phyloP scores from a whole-genome alignment of 2,797 vertebrate species.

The Pseudopleuronectes americanus region DNA sequence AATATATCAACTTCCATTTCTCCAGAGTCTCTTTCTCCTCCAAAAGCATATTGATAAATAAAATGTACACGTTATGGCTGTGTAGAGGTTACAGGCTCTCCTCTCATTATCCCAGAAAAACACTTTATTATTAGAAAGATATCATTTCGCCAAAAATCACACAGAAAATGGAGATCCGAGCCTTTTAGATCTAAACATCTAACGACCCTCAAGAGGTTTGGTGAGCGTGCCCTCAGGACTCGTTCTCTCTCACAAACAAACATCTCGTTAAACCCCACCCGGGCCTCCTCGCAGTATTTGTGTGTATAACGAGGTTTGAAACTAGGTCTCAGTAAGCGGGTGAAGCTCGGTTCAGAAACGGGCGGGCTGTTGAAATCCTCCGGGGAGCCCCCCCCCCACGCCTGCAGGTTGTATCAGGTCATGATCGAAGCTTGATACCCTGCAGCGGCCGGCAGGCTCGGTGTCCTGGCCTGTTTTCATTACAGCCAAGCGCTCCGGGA shows the following conservation, averaged over 20 bases:
- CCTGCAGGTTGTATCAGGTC: constrained; percentile 62
- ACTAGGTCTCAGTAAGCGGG: constrained; percentile 35
- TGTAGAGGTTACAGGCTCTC: too few relatives aligned
- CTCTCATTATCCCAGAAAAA: too few relatives aligned
- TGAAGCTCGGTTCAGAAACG: constrained; percentile 34
- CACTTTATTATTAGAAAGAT: too few relatives aligned
- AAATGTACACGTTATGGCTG: too few relatives aligned
- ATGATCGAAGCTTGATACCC: constrained; percentile 55
- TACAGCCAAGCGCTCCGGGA: constrained; percentile 42
- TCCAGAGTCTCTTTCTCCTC: too few relatives aligned
- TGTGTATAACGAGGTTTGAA: constrained; percentile 39
- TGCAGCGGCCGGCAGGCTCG: constrained; percentile 35
- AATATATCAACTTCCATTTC: too few relatives aligned
- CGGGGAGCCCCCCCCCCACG: not conserved
- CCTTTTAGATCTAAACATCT: constrained; percentile 30
- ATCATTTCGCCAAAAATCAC: too few relatives aligned
- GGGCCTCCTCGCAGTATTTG: constrained; percentile 26
- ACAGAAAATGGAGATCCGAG: constrained; percentile 16
- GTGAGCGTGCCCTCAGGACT: constrained; percentile 32
- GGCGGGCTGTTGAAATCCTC: constrained; percentile 13
- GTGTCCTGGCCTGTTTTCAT: constrained; percentile 51
- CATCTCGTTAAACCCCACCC: constrained; percentile 21
- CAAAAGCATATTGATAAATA: too few relatives aligned
- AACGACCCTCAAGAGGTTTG: constrained; percentile 32
- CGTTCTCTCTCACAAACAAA: constrained; percentile 41